Percentiles rank a stretch among this genome's conserved stretches.
Conservation (phyloP, 2,113 vertebrate genomes). For the Istiophorus platypterus region DNA sequence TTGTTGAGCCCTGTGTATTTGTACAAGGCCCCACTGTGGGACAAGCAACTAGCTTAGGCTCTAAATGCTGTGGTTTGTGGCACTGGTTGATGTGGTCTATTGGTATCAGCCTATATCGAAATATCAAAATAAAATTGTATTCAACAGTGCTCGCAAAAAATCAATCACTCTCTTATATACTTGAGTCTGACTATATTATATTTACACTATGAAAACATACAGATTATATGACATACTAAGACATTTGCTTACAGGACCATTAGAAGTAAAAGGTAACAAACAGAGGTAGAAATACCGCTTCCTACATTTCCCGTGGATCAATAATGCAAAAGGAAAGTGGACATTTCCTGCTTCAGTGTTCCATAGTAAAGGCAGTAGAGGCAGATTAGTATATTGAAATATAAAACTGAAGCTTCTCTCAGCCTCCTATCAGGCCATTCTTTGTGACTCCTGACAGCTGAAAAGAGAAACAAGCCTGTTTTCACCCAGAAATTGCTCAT, state of each 20-base stretch:
- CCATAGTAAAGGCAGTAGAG: conserved; percentile 8
- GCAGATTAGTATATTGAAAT: conserved; percentile 46
- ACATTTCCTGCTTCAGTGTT: conserved; percentile 6
- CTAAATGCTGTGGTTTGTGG: not conserved
- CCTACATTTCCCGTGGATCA: conserved; percentile 25
- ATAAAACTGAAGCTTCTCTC: conserved; percentile 34
- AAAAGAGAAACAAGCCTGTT: conserved; percentile 39
- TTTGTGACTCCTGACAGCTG: conserved; percentile 38
- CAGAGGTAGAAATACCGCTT: conserved; percentile 1
- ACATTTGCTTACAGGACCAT: not conserved
- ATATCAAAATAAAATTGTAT: not conserved
- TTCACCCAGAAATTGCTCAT: conserved; percentile 34
- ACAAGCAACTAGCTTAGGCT: not conserved
- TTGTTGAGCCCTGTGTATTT: not conserved
- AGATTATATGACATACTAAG: not conserved
- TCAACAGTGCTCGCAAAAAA: not conserved
- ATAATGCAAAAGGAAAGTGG: conserved; percentile 43
- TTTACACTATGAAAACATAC: not conserved
- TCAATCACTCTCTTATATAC: too few relatives aligned
- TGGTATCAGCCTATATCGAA: not conserved
- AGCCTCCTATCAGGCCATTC: conserved; percentile 33
- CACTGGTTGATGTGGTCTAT: not conserved
- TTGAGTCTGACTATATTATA: not conserved
- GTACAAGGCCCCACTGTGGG: not conserved
- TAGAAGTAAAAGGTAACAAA: not conserved